These are phyloP conservation scores for Drosophila pachea DNA, from an alignment of 1,140 invertebrate species.

Conservation along the genomic window DNA sequence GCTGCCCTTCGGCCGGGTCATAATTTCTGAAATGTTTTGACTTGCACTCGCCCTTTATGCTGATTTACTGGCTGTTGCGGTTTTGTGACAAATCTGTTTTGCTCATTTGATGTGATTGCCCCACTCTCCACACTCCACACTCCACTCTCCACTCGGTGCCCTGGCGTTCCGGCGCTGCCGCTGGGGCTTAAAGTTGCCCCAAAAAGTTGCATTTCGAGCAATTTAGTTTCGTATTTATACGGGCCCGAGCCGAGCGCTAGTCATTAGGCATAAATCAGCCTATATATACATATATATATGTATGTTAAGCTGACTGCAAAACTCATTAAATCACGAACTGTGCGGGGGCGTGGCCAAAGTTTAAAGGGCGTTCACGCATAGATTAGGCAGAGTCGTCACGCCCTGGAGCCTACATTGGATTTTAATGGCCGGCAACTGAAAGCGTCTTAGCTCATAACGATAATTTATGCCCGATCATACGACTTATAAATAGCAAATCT, in stretches of 20 bases:
- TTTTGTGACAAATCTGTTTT: constrained; percentile 77
- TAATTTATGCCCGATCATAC: neutral
- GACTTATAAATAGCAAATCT: constrained; percentile 21
- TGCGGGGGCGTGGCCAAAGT: constrained; percentile 31
- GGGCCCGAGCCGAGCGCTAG: constrained; percentile 47
- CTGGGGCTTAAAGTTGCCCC: constrained; percentile 65
- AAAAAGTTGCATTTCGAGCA: constrained; percentile 74
- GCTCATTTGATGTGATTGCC: constrained; percentile 73
- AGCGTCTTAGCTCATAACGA: neutral
- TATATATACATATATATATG: constrained; percentile 4
- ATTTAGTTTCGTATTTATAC: constrained; percentile 74
- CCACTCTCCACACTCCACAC: constrained; percentile 27
- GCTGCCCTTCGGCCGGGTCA: constrained; percentile 58
- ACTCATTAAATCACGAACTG: constrained; percentile 64
- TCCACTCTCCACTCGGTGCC: constrained; percentile 5
- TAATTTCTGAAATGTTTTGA: constrained; percentile 76
- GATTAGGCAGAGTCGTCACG: constrained; percentile 3
- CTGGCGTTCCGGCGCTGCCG: neutral
- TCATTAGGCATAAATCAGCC: constrained; percentile 69
- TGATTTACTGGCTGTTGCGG: constrained; percentile 76
- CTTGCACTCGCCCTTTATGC: constrained; percentile 75
- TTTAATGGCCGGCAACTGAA: constrained; percentile 5
- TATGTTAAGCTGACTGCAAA: constrained; percentile 34
- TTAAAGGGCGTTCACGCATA: constrained; percentile 39
- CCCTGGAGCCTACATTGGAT: constrained; percentile 1